These are phyloP conservation scores for Allacma fusca DNA, from an alignment of 2,888 invertebrate genomes.

Conservation along the genomic window DNA sequence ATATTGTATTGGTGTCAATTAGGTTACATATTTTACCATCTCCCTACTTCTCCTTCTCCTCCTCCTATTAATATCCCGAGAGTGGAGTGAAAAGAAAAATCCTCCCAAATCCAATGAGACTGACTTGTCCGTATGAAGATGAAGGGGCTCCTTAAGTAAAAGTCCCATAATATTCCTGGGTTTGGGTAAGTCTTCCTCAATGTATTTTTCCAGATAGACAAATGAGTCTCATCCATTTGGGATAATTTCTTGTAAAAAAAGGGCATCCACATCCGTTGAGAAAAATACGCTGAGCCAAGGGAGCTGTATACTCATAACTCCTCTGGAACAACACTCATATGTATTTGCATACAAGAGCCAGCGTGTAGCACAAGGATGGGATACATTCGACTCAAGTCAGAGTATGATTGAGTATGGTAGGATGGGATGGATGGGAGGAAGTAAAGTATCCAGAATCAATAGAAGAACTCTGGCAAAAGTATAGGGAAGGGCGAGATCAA, in stretches of 20 bases:
- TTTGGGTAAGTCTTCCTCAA: too few relatives aligned
- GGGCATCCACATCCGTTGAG: too few relatives aligned
- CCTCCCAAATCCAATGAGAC: neutral
- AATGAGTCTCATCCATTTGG: too few relatives aligned
- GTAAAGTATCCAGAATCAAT: constrained; percentile 26
- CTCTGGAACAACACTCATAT: too few relatives aligned
- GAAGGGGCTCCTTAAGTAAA: neutral
- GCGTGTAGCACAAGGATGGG: too few relatives aligned
- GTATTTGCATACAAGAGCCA: too few relatives aligned
- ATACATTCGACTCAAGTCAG: too few relatives aligned
- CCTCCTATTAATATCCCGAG: neutral
- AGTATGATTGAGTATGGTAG: neutral
- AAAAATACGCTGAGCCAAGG: too few relatives aligned
- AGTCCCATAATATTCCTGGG: neutral
- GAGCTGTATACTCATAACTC: too few relatives aligned
- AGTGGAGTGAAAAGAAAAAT: neutral
- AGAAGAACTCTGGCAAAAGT: neutral
- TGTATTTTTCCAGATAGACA: too few relatives aligned
- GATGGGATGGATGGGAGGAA: neutral
- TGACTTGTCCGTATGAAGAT: neutral
- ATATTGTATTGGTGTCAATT: constrained; percentile 11
- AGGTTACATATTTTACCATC: constrained; percentile 9
- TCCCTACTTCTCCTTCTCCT: neutral
- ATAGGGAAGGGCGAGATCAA: constrained; percentile 16
- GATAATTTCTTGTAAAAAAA: too few relatives aligned